Percentiles rank a stretch among this genome's conserved stretches.
These are phyloP conservation scores for Cyphomyrus plagiostoma DNA, from an alignment of 2,113 vertebrate genomes.

Conservation along the genomic window DNA sequence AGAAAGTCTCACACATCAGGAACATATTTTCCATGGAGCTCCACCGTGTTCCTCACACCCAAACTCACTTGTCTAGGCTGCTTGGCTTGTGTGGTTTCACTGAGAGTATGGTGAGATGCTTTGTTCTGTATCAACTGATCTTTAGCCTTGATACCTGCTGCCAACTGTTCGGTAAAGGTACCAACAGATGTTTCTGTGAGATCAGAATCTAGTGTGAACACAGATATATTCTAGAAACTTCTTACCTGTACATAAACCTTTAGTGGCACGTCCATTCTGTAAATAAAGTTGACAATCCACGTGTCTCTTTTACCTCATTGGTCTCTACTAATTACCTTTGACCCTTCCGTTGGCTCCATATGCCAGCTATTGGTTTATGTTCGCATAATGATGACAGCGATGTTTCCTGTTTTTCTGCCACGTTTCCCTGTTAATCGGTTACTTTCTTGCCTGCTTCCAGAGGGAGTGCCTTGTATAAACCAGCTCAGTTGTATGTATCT, in stretches of 20 bases:
- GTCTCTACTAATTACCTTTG: not conserved
- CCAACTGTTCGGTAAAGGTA: not conserved
- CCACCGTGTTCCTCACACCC: not conserved
- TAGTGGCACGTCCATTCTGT: not conserved
- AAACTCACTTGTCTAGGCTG: not conserved
- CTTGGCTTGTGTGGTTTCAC: not conserved
- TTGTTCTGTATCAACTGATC: not conserved
- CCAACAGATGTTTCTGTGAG: not conserved
- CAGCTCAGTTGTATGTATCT: slow-evolving; percentile 72
- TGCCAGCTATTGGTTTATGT: not conserved
- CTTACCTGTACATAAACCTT: not conserved
- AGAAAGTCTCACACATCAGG: not conserved
- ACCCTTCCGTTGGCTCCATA: not conserved
- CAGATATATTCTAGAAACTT: not conserved
- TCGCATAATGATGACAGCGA: not conserved
- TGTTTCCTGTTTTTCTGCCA: not conserved
- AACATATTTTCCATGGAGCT: not conserved
- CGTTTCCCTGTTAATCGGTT: slow-evolving; percentile 36
- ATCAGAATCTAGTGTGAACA: not conserved
- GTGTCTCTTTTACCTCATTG: not conserved
- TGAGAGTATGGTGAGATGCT: not conserved
- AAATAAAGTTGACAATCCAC: no score
- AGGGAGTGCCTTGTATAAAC: slow-evolving; percentile 68
- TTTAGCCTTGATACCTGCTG: not conserved
- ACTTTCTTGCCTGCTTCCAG: slow-evolving; percentile 66